phyloP scores from a whole-genome alignment of 2,113 vertebrate species.

The Petrocephalus zakoni region DNA sequence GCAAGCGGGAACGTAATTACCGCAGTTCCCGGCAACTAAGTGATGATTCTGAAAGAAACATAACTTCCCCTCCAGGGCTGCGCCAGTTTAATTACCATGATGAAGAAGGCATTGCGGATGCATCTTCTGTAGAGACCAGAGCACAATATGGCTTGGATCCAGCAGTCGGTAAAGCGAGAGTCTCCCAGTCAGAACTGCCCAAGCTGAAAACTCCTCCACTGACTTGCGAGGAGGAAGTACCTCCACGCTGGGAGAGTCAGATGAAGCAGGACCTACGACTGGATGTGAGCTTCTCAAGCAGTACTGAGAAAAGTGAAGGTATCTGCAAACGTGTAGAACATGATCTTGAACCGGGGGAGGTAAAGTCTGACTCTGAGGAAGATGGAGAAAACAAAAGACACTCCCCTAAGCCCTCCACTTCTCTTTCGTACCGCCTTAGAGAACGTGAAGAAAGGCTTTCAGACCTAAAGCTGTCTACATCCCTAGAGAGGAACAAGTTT shows the following conservation, averaged over 20 bases:
- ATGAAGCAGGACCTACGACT: slow-evolving; percentile 76
- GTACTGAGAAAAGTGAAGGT: slow-evolving; percentile 75
- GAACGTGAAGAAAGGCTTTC: slow-evolving; percentile 81
- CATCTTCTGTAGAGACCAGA: slow-evolving; percentile 58
- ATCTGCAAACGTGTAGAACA: slow-evolving; percentile 77
- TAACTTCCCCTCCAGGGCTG: slow-evolving; percentile 70
- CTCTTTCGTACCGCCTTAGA: slow-evolving; percentile 81
- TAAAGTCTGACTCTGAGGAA: slow-evolving; percentile 90
- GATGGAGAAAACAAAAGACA: slow-evolving; percentile 77
- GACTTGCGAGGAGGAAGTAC: slow-evolving; percentile 75
- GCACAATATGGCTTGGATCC: slow-evolving; percentile 69
- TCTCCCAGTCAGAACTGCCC: slow-evolving; percentile 69
- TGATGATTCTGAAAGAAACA: slow-evolving; percentile 80
- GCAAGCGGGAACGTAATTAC: slow-evolving; percentile 87
- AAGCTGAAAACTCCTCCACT: slow-evolving; percentile 73
- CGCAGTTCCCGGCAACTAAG: slow-evolving; percentile 87
- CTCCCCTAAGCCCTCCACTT: slow-evolving; percentile 76
- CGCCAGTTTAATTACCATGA: slow-evolving; percentile 70
- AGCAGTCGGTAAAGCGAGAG: slow-evolving; percentile 68
- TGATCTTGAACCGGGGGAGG: slow-evolving; percentile 94
- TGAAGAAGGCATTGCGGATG: slow-evolving; percentile 69
- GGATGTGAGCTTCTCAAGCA: slow-evolving; percentile 77
- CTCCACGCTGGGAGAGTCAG: slow-evolving; percentile 76
- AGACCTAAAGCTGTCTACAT: slow-evolving; percentile 78
- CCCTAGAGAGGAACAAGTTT: slow-evolving; percentile 91